Base-by-base conservation (phyloP, 2,888 invertebrate genomes). In the Chironomus tentans region DNA sequence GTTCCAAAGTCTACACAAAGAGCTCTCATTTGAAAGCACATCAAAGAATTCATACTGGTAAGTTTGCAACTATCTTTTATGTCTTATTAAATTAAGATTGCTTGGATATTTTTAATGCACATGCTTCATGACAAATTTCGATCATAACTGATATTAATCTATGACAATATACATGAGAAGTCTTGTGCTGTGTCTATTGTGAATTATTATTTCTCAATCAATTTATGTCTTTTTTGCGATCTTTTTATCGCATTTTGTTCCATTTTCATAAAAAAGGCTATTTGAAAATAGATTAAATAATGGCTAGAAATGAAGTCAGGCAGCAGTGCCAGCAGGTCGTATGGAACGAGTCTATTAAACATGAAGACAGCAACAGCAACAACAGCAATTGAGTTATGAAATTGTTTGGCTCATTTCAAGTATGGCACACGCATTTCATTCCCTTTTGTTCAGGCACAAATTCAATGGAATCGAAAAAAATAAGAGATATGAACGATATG, bases 21-120 rank as follows among this genome's bases (percentile, higher is more conserved):
- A 97, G 97, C 86, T 97, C 97, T 81, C 97, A 97, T 85, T 88
- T 97, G 79, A 97, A 97, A 87, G 97, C 97, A 79, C 97, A 97
- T 86, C 97, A 97, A 85, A 89, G 97, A 85, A 97, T 97, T 86
- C 97, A 97, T 83, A 97, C 97, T 87, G 97, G 97, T 95, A 88
- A 89, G 86, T 82, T 46, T 46, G 38, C 38, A 38, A 38, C n/a
- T n/a, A n/a, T n/a, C n/a, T n/a, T n/a, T n/a, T n/a, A n/a, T 38
- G 10, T 10, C 38, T 38, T 38, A 38, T 38, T 38, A 38, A 38
- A 38, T 38, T 38, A 38, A 10, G 38, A 38, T 38, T 10, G 10
- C 38, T 10, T 38, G n/a, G n/a, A n/a, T n/a, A n/a, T n/a, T n/a
- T n/a, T n/a, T n/a, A n/a, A n/a, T 5, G 38, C 38, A 38, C 3